Percentiles rank a stretch among this genome's conserved stretches.
Conservation (phyloP, 2,888 invertebrate species). For the Ormia ochracea region DNA sequence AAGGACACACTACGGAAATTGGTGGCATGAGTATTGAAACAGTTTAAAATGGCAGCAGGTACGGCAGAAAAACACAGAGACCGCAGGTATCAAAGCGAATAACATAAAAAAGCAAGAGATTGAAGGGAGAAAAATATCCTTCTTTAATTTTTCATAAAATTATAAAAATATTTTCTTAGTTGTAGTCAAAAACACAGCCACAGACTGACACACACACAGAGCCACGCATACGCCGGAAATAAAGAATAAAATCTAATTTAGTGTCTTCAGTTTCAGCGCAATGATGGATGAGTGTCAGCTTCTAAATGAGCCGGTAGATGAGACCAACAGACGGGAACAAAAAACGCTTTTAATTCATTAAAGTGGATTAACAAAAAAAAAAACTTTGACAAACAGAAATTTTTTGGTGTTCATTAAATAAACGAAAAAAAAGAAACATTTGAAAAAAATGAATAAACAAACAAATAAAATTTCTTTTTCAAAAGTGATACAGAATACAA, state of each 20-base stretch:
- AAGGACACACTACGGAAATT: conserved; percentile 7
- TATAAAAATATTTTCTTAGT: conserved; percentile 26
- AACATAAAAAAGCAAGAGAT: conserved; percentile 9
- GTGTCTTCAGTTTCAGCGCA: conserved; percentile 56
- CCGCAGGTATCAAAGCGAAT: conserved; percentile 50
- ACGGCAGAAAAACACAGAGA: neutral
- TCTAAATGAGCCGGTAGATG: conserved; percentile 49
- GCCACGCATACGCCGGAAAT: conserved; percentile 1
- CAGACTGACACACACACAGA: neutral
- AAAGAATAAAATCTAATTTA: conserved; percentile 57
- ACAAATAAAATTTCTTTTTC: conserved; percentile 57
- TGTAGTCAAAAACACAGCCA: neutral
- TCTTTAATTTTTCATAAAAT: conserved; percentile 24
- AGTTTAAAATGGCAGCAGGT: conserved; percentile 21
- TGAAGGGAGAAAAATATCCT: conserved; percentile 50
- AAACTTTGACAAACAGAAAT: conserved; percentile 35
- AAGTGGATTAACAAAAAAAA: conserved; percentile 61
- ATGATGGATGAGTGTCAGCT: conserved; percentile 62
- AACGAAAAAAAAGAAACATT: conserved; percentile 36
- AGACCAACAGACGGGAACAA: neutral
- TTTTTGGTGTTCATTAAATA: conserved; percentile 54
- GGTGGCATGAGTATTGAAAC: conserved; percentile 41
- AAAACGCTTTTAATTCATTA: conserved; percentile 58
- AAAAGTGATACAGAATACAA: conserved; percentile 34
- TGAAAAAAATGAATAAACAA: conserved; percentile 25